Evolutionary conservation across 2,888 invertebrate genomes (phyloP), one percentile per base, ranked within the genome.

Genomic region (Pollenia amentaria): DNA sequence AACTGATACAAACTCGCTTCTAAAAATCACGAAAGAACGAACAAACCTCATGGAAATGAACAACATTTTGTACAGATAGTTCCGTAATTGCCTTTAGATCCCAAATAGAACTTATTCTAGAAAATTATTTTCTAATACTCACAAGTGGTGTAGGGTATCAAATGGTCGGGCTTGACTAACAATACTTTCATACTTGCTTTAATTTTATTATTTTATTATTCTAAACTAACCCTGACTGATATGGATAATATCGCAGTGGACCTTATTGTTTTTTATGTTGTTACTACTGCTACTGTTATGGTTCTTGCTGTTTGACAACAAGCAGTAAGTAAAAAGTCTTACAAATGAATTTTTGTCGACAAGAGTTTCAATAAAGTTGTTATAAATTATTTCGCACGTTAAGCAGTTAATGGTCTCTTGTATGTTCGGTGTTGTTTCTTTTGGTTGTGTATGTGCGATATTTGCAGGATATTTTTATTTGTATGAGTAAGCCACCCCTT

Each of bases 311-410:
- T n/a, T n/a, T n/a, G 51, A 40, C 72, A 67, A 18, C 53, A 46
- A 38, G 53, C 38, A 51, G 73, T 16, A 55, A 29, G 62, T 62
- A 53, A 46, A 69, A 14, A 62, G 42, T 44, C 67, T 69, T 10
- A 44, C 1, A 70, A 60, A 42, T 53, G 29, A 3, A 16, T 42
- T 77, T 78, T 77, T 80, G 57, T 65, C 67, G 75, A 69, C 77
- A 72, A 78, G 88, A 80, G 76, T 87, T 88, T 85, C 84, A 87
- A 89, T 88, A 88, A 88, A 87, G 84, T 86, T 78, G 77, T 80
- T 73, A 81, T 84, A 57, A 88, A 84, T 80, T 89, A 88, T 88
- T 88, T 89, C 88, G 87, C 88, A 87, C 85, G 84, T 84, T 88
- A 87, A 88, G 75, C 67, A 84, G 84, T 84, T 83, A 80, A 83